Conservation (phyloP, 2,113 vertebrate genomes). For the Ammodytes marinus region DNA sequence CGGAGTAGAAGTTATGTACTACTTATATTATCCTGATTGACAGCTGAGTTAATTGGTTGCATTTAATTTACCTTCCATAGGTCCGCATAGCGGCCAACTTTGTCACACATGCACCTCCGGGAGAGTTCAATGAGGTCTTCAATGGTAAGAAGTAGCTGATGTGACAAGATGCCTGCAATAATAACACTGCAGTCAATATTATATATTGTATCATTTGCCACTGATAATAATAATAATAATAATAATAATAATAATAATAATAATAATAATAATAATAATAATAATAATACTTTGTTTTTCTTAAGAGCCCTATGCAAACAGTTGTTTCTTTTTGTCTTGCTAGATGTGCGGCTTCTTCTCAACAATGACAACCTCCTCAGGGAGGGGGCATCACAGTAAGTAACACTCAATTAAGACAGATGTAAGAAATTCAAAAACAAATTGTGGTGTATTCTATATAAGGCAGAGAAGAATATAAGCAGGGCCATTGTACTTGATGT, state of each 20-base stretch:
- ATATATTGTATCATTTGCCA: neutral
- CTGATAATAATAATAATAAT: neutral
- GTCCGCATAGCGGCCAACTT: slow-evolving; percentile 98
- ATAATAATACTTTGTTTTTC: neutral
- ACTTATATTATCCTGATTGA: neutral
- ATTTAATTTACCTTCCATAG: slow-evolving; percentile 76
- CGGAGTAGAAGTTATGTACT: no score
- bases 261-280: no score
- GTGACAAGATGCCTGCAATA: neutral
- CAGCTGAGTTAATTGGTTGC: neutral
- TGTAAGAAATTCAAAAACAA: neutral
- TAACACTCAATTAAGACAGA: slow-evolving; percentile 52
- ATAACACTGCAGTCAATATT: neutral
- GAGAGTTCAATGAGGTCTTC: slow-evolving; percentile 99
- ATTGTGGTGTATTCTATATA: neutral
- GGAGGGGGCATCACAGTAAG: slow-evolving; percentile 98
- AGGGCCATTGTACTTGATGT: neutral
- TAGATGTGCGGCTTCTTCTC: slow-evolving; percentile 98
- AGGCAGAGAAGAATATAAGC: neutral
- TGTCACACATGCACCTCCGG: slow-evolving; percentile 96
- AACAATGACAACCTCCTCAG: slow-evolving; percentile 99
- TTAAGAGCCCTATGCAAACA: neutral
- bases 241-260: neutral
- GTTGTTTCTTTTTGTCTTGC: slow-evolving; percentile 27
- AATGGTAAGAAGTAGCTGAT: slow-evolving; percentile 89